Evolutionary conservation across 2,113 vertebrate genomes (phyloP).

Genomic region (Mesitornis unicolor): DNA sequence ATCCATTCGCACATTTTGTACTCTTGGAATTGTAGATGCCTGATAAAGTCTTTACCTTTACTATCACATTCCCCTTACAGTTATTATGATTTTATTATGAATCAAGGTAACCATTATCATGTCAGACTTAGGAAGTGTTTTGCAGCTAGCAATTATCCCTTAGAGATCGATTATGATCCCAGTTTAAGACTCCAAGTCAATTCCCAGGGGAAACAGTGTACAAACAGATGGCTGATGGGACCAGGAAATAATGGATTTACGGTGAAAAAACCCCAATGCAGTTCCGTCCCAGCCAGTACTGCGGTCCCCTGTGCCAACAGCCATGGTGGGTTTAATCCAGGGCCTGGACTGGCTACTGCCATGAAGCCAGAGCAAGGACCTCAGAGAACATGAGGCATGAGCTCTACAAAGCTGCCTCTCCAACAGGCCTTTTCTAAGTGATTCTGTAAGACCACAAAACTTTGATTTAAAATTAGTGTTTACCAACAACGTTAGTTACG

Average conservation of each 20-base stretch:
- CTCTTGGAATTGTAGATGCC: neutral
- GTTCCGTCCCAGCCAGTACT: neutral
- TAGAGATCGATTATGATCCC: neutral
- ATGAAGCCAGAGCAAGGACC: accelerated
- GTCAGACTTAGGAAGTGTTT: neutral
- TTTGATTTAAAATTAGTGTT: neutral
- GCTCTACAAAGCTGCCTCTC: neutral
- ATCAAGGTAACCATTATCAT: neutral
- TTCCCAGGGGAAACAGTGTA: neutral
- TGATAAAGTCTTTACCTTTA: neutral
- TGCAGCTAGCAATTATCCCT: neutral
- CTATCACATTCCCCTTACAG: neutral
- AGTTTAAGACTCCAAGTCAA: neutral
- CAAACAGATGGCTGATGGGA: neutral
- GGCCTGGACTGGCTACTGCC: neutral
- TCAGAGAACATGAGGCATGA: neutral
- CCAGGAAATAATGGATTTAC: neutral
- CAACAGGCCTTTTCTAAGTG: neutral
- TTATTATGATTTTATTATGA: neutral
- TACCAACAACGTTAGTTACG: neutral
- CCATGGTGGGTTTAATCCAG: neutral
- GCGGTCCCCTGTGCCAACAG: too few species aligned
- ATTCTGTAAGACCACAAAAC: neutral
- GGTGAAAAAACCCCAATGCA: neutral
- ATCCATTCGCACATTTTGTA: neutral